Evolutionary conservation across 2,888 invertebrate genomes (phyloP).

Genomic region (Trisateles emortualis): DNA sequence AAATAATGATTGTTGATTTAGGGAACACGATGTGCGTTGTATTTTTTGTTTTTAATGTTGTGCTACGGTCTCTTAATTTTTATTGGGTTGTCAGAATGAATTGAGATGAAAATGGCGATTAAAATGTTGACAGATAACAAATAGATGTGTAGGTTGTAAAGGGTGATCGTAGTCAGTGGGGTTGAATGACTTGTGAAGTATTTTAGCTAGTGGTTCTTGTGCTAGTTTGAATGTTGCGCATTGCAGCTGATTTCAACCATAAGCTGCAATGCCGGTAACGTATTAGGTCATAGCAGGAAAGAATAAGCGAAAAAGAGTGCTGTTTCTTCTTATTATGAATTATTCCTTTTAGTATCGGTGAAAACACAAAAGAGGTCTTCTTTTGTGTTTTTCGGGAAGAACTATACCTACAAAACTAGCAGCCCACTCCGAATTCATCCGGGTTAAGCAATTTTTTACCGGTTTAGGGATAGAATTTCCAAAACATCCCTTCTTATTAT

Average conservation of each 20-base stretch:
- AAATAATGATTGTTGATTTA: conserved; percentile 52
- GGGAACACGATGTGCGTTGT: conserved; percentile 27
- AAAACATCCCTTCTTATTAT: no score
- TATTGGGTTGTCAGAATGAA: conserved; percentile 15
- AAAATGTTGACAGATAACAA: conserved; percentile 36
- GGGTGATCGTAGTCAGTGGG: conserved; percentile 24
- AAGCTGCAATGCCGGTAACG: conserved; percentile 47
- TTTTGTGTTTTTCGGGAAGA: conserved; percentile 10
- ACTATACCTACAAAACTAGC: no score
- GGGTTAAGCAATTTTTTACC: no score
- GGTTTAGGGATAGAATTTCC: no score
- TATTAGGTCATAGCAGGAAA: conserved; percentile 37
- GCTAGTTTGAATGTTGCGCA: conserved; percentile 48
- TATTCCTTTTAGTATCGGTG: conserved; percentile 23
- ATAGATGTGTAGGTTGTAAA: conserved; percentile 22
- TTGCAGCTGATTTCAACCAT: conserved; percentile 45
- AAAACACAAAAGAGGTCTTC: neutral
- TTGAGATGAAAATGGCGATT: conserved; percentile 33
- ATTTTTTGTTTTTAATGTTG: conserved; percentile 28
- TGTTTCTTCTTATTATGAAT: conserved; percentile 24
- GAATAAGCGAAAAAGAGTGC: conserved; percentile 8
- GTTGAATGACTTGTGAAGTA: conserved; percentile 42
- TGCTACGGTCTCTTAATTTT: conserved; percentile 26
- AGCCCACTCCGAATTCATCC: no score
- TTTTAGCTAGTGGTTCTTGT: conserved; percentile 41